Conservation (phyloP, 2,113 vertebrate genomes). For the Dendrocopos noguchii region DNA sequence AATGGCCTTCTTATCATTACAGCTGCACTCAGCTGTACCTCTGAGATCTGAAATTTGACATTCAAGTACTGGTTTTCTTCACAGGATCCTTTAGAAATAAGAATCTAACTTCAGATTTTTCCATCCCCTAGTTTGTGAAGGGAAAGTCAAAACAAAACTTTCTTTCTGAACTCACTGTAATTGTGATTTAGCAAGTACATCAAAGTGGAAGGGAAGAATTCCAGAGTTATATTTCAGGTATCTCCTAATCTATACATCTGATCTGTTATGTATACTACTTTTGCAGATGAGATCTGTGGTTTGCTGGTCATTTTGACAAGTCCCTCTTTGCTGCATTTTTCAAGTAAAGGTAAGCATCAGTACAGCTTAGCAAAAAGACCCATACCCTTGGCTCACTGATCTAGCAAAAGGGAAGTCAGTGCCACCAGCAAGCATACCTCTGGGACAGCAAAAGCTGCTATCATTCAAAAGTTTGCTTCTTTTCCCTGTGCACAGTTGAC, state of each 20-base stretch:
- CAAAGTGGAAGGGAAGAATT: background rate
- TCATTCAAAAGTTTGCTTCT: background rate
- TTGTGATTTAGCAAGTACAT: background rate
- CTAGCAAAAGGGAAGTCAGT: background rate
- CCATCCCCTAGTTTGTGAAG: background rate
- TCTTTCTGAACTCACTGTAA: background rate
- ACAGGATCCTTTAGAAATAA: background rate
- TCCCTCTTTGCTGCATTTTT: background rate
- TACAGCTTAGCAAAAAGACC: background rate
- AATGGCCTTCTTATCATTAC: constrained; percentile 24
- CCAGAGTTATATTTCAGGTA: background rate
- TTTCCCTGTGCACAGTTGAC: background rate
- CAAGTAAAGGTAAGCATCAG: background rate
- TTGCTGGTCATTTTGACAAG: background rate
- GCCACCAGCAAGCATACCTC: background rate
- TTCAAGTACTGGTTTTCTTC: background rate
- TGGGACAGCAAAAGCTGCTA: background rate
- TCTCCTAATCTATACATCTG: background rate
- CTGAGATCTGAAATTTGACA: constrained; percentile 11
- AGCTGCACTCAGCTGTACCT: background rate
- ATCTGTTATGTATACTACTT: background rate
- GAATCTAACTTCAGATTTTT: background rate
- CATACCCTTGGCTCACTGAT: background rate
- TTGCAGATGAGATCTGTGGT: background rate
- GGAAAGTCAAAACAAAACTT: constrained; percentile 8